Base-by-base conservation (phyloP, 2,888 invertebrate species). In the Mimachlamys varia region DNA sequence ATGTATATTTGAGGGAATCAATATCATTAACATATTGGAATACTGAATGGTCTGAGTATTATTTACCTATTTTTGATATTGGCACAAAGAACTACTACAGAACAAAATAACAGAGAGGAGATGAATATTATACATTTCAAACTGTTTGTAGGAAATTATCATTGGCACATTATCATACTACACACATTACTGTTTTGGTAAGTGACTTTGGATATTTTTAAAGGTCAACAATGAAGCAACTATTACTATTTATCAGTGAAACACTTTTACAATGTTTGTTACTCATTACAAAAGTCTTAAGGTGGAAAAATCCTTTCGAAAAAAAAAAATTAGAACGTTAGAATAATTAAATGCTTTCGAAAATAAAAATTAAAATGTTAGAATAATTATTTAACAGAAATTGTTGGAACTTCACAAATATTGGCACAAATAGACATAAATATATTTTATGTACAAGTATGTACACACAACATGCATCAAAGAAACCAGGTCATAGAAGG, bases 401-500 rank as follows among this genome's bases (percentile, higher is more conserved):
- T n/a, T n/a, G n/a, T n/a, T n/a, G n/a, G n/a, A n/a, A n/a, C n/a
- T n/a, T n/a, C n/a, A n/a, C n/a, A 33, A 33, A 33, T 33, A 76
- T 76, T 76, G 76, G 76, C 76, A 76, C 76, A 76, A 33, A 33
- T 27, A 76, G 76, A 76, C 33, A 76, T 76, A 76, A 76, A 76
- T 76, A 76, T 27, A 33, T 76, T 33, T 5, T 76, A 76, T 76
- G 17, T 76, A 76, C 76, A 76, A 76, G 33, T 76, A 76, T 76
- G 17, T 76, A 76, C 76, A 76, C 76, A 76, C 12, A 33, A 76
- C 76, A 76, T 76, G 76, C 76, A 76, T 76, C 76, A 76, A 76
- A 76, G 76, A 76, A 76, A 76, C 76, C 76, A 76, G 76, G 76
- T 33, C 13, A 76, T 76, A 76, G 5, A 12, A 76, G 33, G 76